Evolutionary conservation across 2,797 vertebrate genomes (phyloP), one percentile per base, ranked within the genome.

Genomic region (Oryzias dopingdopingensis): DNA sequence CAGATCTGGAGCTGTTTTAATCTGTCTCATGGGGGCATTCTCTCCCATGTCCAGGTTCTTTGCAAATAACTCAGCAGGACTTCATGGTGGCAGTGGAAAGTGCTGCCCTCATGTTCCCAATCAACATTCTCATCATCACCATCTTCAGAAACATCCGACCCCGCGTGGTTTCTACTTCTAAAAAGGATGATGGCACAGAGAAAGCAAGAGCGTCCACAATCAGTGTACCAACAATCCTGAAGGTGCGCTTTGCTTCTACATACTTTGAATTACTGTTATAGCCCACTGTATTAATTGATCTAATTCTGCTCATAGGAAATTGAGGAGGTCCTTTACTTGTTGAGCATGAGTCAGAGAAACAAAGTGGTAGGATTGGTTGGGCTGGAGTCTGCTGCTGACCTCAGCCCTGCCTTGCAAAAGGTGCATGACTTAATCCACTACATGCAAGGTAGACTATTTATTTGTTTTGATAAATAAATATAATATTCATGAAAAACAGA

Each of bases 121-220:
- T 94, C 80, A 94, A 94, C 88, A 90, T 94, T 76, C 90, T 94
- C 69, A 94, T 94, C 62, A 92, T 94, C 59, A 92, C 90, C 59
- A 94, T 94, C 72, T 94, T 94, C 81, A 81, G 93, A 54, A 92
- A 85, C 75, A 92, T 93, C 77, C 89, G 73, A 47, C 91, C 92
- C 20, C 90, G 87, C 0, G 18, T 88, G 0, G 18, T 68, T 56
- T 65, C 68, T 3, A 80, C 82, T 15, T 53, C 78, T 6, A 52
- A 81, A 43, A 76, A 74, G 18, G 22, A 13, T 4, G n/a, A 40
- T 2, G 4, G 22, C 0, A 67, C 69, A 37, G 65, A 54, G 49
- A 71, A 22, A 14, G 2, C 55, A 12, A 82, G 53, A 52, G 52
- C 69, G 3, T 41, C 14, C 0, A 14, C 54, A 4, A 67, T 86